Evolutionary conservation across 1,140 invertebrate species (phyloP).

Genomic region (Venustaconcha ellipsiformis): DNA sequence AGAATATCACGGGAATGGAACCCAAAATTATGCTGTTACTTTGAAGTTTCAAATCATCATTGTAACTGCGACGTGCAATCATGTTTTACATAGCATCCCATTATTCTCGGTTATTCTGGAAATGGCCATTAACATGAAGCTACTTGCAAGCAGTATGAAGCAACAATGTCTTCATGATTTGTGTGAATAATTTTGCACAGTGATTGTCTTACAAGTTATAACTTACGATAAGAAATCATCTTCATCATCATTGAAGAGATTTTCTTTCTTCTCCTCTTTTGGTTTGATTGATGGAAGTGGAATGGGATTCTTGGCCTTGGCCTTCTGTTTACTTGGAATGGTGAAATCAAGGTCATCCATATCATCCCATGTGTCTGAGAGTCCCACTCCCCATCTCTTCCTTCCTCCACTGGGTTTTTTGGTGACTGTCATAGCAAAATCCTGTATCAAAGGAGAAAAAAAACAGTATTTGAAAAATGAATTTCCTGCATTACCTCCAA

Average conservation of each 20-base stretch:
- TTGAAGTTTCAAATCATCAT: too few species aligned
- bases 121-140: too few species aligned
- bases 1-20: too few species aligned
- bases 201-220: background rate
- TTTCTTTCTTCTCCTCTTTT: conserved; percentile 37
- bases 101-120: too few species aligned
- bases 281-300: conserved; percentile 25
- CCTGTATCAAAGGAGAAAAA: too few species aligned
- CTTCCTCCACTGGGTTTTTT: conserved; percentile 43
- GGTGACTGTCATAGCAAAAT: conserved; percentile 27
- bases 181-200: background rate
- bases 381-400: conserved; percentile 51
- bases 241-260: conserved; percentile 52
- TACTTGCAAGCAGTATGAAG: too few species aligned
- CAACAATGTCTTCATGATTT: too few species aligned
- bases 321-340: conserved; percentile 42
- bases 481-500: too few species aligned
- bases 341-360: conserved; percentile 60
- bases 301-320: conserved; percentile 33
- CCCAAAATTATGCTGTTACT: too few species aligned
- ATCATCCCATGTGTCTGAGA: conserved; percentile 62
- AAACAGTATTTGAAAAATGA: too few species aligned
- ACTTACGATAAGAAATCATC: conserved; percentile 60
- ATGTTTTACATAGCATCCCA: too few species aligned
- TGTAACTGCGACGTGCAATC: too few species aligned